These are phyloP conservation scores for Physocephala rufipes DNA, from an alignment of 2,888 invertebrate genomes.

Conservation along the genomic window DNA sequence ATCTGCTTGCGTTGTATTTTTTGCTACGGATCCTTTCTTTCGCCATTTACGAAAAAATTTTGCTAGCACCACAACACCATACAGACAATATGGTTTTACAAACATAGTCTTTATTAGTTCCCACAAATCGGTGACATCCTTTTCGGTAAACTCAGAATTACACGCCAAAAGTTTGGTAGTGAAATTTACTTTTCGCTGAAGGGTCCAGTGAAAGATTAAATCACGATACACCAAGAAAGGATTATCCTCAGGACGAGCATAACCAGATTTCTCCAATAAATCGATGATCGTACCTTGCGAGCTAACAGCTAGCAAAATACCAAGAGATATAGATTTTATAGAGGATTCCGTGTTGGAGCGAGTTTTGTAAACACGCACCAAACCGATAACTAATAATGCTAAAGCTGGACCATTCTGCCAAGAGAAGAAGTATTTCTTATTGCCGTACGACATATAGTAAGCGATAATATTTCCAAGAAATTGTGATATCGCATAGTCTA, in stretches of 20 bases:
- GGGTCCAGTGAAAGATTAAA: slow-evolving; percentile 59
- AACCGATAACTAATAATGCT: slow-evolving; percentile 56
- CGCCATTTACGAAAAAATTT: slow-evolving; percentile 64
- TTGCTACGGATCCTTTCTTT: slow-evolving; percentile 50
- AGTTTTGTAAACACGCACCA: slow-evolving; percentile 50
- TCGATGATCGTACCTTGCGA: slow-evolving; percentile 59
- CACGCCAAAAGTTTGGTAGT: slow-evolving; percentile 61
- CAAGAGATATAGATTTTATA: slow-evolving; percentile 56
- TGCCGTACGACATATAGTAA: slow-evolving; percentile 59
- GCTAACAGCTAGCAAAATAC: slow-evolving; percentile 56
- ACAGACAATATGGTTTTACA: slow-evolving; percentile 63
- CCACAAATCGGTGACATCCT: slow-evolving; percentile 59
- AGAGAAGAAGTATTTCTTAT: slow-evolving; percentile 60
- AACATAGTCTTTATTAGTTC: slow-evolving; percentile 61
- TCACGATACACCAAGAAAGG: slow-evolving; percentile 57
- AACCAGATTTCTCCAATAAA: slow-evolving; percentile 55
- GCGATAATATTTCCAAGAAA: slow-evolving; percentile 58
- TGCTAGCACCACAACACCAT: slow-evolving; percentile 62
- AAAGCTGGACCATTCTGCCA: slow-evolving; percentile 62
- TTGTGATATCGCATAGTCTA: slow-evolving; percentile 62
- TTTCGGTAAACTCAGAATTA: slow-evolving; percentile 58
- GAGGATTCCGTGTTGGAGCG: slow-evolving; percentile 49
- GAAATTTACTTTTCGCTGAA: slow-evolving; percentile 60
- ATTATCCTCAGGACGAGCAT: slow-evolving; percentile 54
- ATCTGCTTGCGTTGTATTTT: slow-evolving; percentile 58